Evolutionary conservation across 2,113 vertebrate genomes (phyloP).

Genomic region (Phylloscopus trochiloides): DNA sequence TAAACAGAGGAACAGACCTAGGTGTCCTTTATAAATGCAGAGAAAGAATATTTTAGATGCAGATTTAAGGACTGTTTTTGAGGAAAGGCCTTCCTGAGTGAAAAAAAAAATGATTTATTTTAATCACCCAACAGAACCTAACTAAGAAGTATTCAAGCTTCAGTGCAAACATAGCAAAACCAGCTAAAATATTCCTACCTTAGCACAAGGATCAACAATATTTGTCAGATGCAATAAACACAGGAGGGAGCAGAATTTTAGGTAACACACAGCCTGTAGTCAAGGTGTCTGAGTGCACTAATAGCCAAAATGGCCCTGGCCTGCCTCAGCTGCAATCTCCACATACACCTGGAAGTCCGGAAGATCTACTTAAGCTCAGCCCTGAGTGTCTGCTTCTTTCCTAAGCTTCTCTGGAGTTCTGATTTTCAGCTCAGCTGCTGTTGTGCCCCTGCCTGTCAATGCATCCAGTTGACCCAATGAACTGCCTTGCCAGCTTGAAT

Average conservation of each 20-base stretch:
- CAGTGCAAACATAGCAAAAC: not conserved
- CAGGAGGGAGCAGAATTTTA: not conserved
- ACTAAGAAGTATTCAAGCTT: not conserved
- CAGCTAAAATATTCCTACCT: not conserved
- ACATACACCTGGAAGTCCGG: not conserved
- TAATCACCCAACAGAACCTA: not conserved
- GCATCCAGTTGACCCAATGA: not conserved
- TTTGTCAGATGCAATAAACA: not conserved
- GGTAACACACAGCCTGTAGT: not conserved
- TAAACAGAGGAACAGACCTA: not conserved
- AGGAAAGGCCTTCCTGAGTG: not conserved
- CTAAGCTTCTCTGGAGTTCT: rapidly evolving
- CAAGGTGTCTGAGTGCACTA: not conserved
- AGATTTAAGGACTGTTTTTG: not conserved
- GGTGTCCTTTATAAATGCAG: not conserved
- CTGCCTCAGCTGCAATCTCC: not conserved
- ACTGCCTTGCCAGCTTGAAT: not conserved
- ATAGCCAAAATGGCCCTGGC: not conserved
- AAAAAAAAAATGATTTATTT: not conserved
- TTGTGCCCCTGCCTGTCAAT: not conserved
- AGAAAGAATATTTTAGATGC: not conserved
- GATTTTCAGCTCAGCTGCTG: not conserved
- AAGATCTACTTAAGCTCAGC: not conserved
- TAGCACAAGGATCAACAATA: not conserved
- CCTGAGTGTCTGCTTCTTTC: not conserved